Evolutionary conservation across 2,888 invertebrate species (phyloP), one percentile per base, ranked within the genome.

Genomic region (Cheilosia scutellata): DNA sequence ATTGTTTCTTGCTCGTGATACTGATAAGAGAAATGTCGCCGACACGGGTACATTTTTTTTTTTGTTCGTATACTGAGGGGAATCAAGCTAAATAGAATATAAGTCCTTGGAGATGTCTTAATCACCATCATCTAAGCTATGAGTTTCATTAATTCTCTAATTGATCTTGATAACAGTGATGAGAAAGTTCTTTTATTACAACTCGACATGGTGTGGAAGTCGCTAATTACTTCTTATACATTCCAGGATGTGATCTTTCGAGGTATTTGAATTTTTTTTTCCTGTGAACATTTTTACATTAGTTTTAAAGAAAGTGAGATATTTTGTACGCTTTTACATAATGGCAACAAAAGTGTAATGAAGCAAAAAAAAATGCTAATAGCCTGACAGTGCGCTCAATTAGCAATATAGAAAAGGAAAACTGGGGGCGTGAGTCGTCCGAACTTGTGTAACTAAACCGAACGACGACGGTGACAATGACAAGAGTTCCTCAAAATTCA

Each of bases 131-230:
- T 75, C 74, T 86, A 33, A 63, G 76, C 82, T 58, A 68, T 25
- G 72, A 65, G 80, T 72, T 76, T 77, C 86, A 77, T 86, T 82
- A 66, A 72, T 72, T 82, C 29, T 29, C 27, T 86, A 86, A 86
- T 86, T 86, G 86, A 86, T 86, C 86, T 86, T 82, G 86, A 86
- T 86, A 86, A 20, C 57, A 2, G 27, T 86, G 86, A 86, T 86
- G 86, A 82, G 72, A 86, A 86, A 76, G 49, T 76, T 82, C 70
- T 82, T 80, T 80, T 75, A 53, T 75, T 71, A 20, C 25, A 63
- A 7, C 5, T 25, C 44, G 57, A 40, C 42, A 71, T 57, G 74
- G 57, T 51, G 55, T 57, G 49, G n/a, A 66, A 55, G 37, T 55
- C 42, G 76, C 76, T 86, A 82, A 86, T 86, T 86, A 86, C 62